Conservation (phyloP, 2,888 invertebrate species). For the Luperina testacea region DNA sequence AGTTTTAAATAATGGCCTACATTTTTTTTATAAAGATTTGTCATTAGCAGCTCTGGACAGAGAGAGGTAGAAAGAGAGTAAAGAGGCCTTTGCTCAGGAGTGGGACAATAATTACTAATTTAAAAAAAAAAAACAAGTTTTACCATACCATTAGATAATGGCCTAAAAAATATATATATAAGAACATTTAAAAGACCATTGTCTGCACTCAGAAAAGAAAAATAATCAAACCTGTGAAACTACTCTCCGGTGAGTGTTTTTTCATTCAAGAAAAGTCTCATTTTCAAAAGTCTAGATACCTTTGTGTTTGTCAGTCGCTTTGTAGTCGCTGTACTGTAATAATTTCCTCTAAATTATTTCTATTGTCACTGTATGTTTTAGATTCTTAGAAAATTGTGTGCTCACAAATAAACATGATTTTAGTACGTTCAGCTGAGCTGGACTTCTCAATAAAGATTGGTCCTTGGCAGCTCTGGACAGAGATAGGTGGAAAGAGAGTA, state of each 20-base stretch:
- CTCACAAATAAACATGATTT: not conserved
- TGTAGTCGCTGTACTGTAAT: slow-evolving; percentile 15
- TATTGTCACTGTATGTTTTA: slow-evolving; percentile 12
- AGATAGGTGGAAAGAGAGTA: too few species aligned
- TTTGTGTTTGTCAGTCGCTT: slow-evolving; percentile 44
- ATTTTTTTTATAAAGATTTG: not conserved
- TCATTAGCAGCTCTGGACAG: not conserved
- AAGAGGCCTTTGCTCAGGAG: too few species aligned
- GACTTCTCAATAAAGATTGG: too few species aligned
- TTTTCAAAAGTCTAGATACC: slow-evolving; percentile 34
- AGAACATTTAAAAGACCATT: not conserved
- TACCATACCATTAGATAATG: not conserved
- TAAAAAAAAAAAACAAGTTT: not conserved
- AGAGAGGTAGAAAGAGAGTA: not conserved
- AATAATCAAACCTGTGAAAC: not conserved
- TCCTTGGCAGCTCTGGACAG: too few species aligned
- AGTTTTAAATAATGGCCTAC: not conserved
- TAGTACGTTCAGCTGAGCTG: not conserved
- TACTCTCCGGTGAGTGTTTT: not conserved
- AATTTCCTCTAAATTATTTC: slow-evolving; percentile 26
- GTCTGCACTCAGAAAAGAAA: not conserved
- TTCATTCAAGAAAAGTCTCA: slow-evolving; percentile 30
- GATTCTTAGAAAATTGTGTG: not conserved
- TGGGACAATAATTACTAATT: too few species aligned
- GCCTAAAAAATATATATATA: not conserved